Evolutionary conservation across 2,797 vertebrate genomes (phyloP).

Genomic region (Mormyrops boulengeri): DNA sequence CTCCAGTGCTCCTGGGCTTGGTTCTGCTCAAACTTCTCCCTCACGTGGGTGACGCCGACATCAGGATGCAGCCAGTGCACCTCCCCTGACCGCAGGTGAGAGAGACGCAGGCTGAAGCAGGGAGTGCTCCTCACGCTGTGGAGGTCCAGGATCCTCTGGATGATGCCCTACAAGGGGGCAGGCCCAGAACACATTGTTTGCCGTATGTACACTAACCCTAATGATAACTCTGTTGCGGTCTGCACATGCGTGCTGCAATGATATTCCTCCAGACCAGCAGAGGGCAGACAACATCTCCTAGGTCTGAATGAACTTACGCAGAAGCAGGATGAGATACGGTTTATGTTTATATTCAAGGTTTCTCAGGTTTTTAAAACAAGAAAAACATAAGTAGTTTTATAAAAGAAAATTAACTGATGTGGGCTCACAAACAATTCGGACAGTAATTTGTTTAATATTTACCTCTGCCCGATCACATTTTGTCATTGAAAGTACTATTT

Average conservation of each 20-base stretch:
- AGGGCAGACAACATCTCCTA: neutral
- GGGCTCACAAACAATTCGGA: neutral
- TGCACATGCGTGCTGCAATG: too few species aligned
- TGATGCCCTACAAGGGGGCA: conserved; percentile 76
- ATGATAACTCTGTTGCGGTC: neutral
- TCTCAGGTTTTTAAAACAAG: neutral
- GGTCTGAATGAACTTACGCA: neutral
- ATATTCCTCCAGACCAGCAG: neutral
- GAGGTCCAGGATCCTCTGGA: conserved; percentile 96
- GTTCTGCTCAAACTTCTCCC: conserved; percentile 87
- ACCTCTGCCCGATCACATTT: too few species aligned
- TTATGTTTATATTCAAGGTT: neutral
- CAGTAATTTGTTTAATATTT: too few species aligned
- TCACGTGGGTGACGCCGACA: conserved; percentile 86
- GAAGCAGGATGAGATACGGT: neutral
- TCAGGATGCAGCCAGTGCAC: conserved; percentile 97
- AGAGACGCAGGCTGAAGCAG: conserved; percentile 87
- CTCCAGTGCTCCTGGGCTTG: conserved; percentile 96
- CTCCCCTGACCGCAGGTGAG: conserved; percentile 85
- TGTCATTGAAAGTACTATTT: too few species aligned
- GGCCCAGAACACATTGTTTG: neutral
- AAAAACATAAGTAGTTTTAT: neutral
- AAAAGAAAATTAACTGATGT: neutral
- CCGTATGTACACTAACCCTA: neutral
- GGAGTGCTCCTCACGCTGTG: conserved; percentile 89